These are phyloP conservation scores for Beris chalybata DNA, from an alignment of 2,888 invertebrate genomes.

Conservation along the genomic window DNA sequence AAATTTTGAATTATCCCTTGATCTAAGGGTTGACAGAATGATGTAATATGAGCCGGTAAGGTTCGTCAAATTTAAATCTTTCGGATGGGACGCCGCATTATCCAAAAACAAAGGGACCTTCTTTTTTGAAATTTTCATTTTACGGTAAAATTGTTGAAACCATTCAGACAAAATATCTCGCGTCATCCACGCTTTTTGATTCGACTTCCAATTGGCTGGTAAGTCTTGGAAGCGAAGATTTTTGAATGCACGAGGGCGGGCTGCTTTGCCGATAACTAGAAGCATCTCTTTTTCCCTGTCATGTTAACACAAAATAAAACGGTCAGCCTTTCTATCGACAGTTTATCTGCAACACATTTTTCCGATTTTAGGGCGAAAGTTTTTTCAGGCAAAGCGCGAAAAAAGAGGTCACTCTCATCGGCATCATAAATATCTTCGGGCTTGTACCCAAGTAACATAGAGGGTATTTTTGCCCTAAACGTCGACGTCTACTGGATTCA, in stretches of 20 bases:
- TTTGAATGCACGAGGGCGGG: slow-evolving; percentile 15
- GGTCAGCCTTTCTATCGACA: background rate
- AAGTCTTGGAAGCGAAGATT: slow-evolving; percentile 11
- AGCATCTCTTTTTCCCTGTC: no score
- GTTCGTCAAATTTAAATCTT: no score
- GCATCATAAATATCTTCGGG: slow-evolving; percentile 20
- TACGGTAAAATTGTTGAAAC: slow-evolving; percentile 4
- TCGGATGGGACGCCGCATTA: no score
- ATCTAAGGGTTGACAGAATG: slow-evolving; percentile 38
- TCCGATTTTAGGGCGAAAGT: slow-evolving; percentile 8
- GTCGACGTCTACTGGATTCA: slow-evolving; percentile 9
- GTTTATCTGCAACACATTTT: no score
- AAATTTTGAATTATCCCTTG: slow-evolving; percentile 37
- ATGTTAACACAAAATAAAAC: slow-evolving; percentile 14
- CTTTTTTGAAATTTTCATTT: slow-evolving; percentile 2
- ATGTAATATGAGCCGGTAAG: background rate
- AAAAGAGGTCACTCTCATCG: slow-evolving; percentile 15
- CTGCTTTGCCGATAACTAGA: no score
- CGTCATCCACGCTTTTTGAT: slow-evolving; percentile 9
- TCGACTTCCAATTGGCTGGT: slow-evolving; percentile 10
- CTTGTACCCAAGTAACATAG: slow-evolving; percentile 12
- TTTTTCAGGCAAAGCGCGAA: slow-evolving; percentile 18
- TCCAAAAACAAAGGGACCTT: no score
- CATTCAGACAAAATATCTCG: slow-evolving; percentile 4
- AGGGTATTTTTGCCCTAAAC: slow-evolving; percentile 16